Percentiles rank a stretch among this genome's conserved stretches.
phyloP scores from a whole-genome alignment of 1,140 invertebrate species.

The Bombus waltoni region DNA sequence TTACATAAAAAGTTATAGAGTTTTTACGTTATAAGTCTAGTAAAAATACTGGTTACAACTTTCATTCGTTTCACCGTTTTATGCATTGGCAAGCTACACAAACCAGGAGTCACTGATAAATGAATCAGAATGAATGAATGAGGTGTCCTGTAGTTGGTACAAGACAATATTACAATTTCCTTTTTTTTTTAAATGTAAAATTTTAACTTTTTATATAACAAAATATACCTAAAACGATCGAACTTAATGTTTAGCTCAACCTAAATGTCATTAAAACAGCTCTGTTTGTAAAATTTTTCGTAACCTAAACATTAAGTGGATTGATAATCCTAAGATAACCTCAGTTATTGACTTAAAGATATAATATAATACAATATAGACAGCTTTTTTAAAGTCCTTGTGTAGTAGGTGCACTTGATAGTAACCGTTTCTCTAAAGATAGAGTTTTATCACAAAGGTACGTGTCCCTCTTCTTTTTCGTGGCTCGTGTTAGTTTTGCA shows the following conservation, averaged over 20 bases:
- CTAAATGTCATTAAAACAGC: slow-evolving; percentile 51
- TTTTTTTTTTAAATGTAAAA: not conserved
- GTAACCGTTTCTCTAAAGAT: slow-evolving; percentile 46
- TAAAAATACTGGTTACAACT: slow-evolving; percentile 70
- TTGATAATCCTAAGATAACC: slow-evolving; percentile 64
- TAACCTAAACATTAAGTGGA: slow-evolving; percentile 65
- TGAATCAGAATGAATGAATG: slow-evolving; percentile 7
- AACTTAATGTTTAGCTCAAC: slow-evolving; percentile 51
- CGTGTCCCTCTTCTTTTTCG: slow-evolving; percentile 37
- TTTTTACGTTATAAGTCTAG: slow-evolving; percentile 41
- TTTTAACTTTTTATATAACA: slow-evolving; percentile 33
- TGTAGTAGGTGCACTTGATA: slow-evolving; percentile 62
- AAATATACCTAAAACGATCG: slow-evolving; percentile 50
- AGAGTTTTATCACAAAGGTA: slow-evolving; percentile 53
- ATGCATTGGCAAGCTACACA: slow-evolving; percentile 52
- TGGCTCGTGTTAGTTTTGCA: slow-evolving; percentile 45
- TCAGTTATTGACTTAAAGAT: slow-evolving; percentile 66
- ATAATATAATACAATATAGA: slow-evolving; percentile 71
- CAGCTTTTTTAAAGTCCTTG: slow-evolving; percentile 61
- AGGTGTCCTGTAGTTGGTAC: slow-evolving; percentile 25
- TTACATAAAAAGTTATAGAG: slow-evolving; percentile 35
- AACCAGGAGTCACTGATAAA: slow-evolving; percentile 63
- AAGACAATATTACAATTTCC: slow-evolving; percentile 25
- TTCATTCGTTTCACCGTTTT: slow-evolving; percentile 55
- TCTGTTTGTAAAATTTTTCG: slow-evolving; percentile 54